Percentiles rank a stretch among this genome's conserved stretches.
phyloP scores from a whole-genome alignment of 1,140 invertebrate species.

The Neodiprion virginianus region DNA sequence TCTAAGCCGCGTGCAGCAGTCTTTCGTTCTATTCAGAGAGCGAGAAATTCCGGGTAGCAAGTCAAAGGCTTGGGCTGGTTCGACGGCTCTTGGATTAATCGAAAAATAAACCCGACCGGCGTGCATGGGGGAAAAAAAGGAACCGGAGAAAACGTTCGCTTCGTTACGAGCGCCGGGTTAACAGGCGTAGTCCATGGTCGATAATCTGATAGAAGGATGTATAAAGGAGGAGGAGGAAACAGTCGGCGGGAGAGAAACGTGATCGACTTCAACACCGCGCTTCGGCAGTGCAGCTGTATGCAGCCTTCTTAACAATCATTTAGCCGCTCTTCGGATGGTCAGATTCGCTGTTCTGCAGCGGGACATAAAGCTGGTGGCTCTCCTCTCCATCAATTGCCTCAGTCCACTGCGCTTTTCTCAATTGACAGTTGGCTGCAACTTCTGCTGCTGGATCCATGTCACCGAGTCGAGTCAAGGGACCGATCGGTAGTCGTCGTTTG shows the following conservation, averaged over 20 bases:
- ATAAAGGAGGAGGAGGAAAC: neutral
- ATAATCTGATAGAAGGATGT: neutral
- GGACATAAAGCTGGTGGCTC: too few relatives aligned
- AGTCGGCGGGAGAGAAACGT: neutral
- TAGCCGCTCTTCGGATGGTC: neutral
- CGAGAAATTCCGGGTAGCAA: too few relatives aligned
- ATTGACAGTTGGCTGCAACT: neutral
- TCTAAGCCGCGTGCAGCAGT: too few relatives aligned
- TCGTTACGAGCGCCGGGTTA: too few relatives aligned
- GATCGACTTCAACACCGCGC: slow-evolving; percentile 38
- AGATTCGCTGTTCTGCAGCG: neutral
- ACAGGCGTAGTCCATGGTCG: too few relatives aligned
- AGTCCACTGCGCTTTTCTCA: neutral
- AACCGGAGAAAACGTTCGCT: slow-evolving; percentile 10
- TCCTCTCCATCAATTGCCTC: neutral
- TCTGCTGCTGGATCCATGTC: neutral
- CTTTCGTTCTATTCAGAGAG: too few relatives aligned
- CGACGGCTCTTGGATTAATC: too few relatives aligned
- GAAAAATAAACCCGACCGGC: too few relatives aligned
- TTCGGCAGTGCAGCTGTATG: too few relatives aligned
- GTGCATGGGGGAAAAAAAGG: neutral
- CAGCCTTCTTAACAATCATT: neutral
- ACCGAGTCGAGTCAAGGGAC: neutral
- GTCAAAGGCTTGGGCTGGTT: too few relatives aligned
- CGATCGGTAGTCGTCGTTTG: neutral